Percentiles rank a stretch among this genome's conserved stretches.
Evolutionary conservation across 1,140 invertebrate genomes (phyloP).

Genomic region (Bombus polaris): DNA sequence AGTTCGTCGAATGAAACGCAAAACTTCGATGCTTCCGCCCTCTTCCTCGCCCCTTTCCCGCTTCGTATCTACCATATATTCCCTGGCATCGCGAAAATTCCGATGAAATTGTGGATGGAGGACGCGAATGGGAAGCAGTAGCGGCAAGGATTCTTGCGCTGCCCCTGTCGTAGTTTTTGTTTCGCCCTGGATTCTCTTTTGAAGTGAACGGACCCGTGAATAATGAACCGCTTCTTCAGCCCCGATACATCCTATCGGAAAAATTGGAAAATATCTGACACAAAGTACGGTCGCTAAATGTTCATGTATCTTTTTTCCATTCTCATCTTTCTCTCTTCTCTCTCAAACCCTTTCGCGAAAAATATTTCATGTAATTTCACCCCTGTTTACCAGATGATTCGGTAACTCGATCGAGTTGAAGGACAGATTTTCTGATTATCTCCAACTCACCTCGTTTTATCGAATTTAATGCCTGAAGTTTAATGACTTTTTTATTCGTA

Average conservation of each 20-base stretch:
- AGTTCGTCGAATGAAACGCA: conserved; percentile 39
- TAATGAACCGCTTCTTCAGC: conserved; percentile 29
- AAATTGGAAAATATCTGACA: conserved; percentile 40
- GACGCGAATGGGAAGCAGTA: conserved; percentile 11
- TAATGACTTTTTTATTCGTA: too few species aligned
- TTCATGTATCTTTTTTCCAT: not conserved
- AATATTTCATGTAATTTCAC: not conserved
- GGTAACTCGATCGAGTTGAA: too few species aligned
- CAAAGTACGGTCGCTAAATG: conserved; percentile 5
- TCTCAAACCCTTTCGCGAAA: not conserved
- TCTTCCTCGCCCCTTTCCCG: not conserved
- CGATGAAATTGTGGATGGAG: conserved; percentile 38
- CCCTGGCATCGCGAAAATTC: conserved; percentile 9
- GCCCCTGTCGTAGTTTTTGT: not conserved
- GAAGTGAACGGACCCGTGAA: conserved; percentile 21
- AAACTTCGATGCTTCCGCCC: conserved; percentile 26
- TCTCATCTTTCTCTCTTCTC: not conserved
- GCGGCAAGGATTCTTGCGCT: conserved; percentile 6
- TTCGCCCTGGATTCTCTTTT: conserved; percentile 10
- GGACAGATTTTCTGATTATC: not conserved
- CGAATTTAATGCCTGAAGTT: not conserved
- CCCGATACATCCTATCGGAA: conserved; percentile 23
- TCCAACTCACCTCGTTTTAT: not conserved
- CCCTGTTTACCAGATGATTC: not conserved
- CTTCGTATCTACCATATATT: not conserved